Conservation (phyloP, 2,797 vertebrate species). For the Botia kubotai region DNA sequence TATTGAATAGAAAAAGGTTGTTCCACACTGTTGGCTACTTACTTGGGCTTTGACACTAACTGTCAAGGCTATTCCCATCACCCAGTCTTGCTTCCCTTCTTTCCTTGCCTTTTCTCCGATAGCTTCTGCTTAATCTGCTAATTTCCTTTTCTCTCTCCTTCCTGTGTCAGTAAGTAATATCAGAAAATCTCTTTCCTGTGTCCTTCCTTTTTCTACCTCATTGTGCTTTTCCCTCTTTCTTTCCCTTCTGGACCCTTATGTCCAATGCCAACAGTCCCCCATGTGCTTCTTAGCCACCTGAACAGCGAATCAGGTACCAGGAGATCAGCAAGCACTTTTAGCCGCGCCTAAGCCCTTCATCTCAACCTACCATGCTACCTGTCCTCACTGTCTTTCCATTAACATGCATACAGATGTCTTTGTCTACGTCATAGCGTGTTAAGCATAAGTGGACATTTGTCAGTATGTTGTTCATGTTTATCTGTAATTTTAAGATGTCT, state of each 20-base stretch:
- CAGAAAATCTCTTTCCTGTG: constrained; percentile 26
- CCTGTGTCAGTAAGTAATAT: constrained; percentile 31
- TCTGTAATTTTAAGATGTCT: constrained; percentile 16
- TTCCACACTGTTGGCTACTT: too few species aligned
- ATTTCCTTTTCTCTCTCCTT: constrained; percentile 42
- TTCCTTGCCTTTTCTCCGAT: neutral
- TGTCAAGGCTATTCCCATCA: constrained; percentile 5
- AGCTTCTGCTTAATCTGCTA: constrained; percentile 29
- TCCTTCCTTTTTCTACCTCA: constrained; percentile 48
- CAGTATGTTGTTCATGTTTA: constrained; percentile 24
- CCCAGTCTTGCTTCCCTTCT: neutral
- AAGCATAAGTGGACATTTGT: constrained; percentile 47
- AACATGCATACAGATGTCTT: constrained; percentile 23
- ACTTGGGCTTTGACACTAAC: too few species aligned
- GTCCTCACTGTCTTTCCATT: constrained; percentile 21
- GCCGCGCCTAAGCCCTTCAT: constrained; percentile 40
- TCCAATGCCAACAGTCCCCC: constrained; percentile 71
- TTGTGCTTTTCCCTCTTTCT: constrained; percentile 46
- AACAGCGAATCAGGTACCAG: constrained; percentile 91
- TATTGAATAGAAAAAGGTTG: neutral
- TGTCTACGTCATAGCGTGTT: constrained; percentile 48
- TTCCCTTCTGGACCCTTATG: constrained; percentile 47
- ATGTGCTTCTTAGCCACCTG: constrained; percentile 82
- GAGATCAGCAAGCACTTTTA: constrained; percentile 61
- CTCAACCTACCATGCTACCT: constrained; percentile 23